Percentiles rank a stretch among this genome's conserved stretches.
These are phyloP conservation scores for Anas bahamensis DNA, from an alignment of 2,797 vertebrate species.

Conservation along the genomic window DNA sequence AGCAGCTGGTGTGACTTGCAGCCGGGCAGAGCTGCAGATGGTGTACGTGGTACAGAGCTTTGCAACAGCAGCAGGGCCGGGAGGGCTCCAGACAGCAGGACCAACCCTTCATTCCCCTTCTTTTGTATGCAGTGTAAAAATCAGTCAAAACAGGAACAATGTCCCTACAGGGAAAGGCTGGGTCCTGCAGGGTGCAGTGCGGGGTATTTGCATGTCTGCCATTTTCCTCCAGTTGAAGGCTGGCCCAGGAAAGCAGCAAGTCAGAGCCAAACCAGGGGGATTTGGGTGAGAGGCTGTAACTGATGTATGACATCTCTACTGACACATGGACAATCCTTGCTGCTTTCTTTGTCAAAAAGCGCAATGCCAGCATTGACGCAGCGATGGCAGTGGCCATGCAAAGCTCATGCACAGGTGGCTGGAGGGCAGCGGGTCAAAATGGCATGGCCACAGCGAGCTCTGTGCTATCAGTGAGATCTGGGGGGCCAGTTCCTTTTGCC, in stretches of 20 bases:
- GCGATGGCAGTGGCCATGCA: rapidly evolving
- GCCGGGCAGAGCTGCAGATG: neutral
- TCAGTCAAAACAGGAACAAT: neutral
- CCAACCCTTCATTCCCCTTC: rapidly evolving
- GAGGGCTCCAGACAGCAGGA: neutral
- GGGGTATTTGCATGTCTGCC: neutral
- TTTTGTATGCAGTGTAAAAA: neutral
- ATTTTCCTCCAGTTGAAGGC: neutral
- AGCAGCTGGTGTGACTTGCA: neutral
- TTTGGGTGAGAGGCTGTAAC: neutral
- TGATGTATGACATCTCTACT: neutral
- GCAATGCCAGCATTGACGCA: neutral
- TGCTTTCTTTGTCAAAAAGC: neutral
- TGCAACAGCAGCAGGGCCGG: neutral
- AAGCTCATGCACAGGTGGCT: neutral
- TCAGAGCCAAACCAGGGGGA: neutral
- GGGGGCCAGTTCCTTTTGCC: neutral
- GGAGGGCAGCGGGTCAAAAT: rapidly evolving
- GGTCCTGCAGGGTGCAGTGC: neutral
- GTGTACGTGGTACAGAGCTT: neutral
- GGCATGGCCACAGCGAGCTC: neutral
- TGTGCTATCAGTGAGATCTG: neutral
- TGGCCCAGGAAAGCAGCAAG: neutral
- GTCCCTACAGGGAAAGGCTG: rapidly evolving
- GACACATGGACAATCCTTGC: neutral